Evolutionary conservation across 1,140 invertebrate genomes (phyloP), one percentile per base, ranked within the genome.

Genomic region (Orchesella cincta): DNA sequence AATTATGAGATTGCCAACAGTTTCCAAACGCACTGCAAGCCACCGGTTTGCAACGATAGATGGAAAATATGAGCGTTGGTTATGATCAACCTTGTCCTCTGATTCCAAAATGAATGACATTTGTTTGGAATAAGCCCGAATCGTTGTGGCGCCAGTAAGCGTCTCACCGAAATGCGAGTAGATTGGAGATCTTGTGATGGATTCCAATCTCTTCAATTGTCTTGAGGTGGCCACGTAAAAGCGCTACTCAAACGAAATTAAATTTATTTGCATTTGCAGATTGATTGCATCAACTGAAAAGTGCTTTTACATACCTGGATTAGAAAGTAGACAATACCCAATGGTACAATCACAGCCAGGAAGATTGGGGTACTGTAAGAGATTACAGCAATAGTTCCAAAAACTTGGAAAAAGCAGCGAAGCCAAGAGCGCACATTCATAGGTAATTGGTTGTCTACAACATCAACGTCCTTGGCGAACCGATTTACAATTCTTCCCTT

Each of bases 401-500:
- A n/a, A 12, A 89, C 88, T 82, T 83, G 70, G 74, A 76, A 75
- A 78, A 70, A 57, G 31, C 46, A 74, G 5, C 31, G 16, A 52
- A 74, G 29, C 39, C 73, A 75, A 46, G 33, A 35, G 20, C 54
- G 54, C 82, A 93, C 84, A 79, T 89, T 90, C 87, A 89, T 88
- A 67, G 92, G 91, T 84, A 93, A 87, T 83, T 90, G 90, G 81
- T 82, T 81, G 83, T 85, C 90, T 89, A 92, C 79, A 80, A 89
- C 89, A 85, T 94, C 92, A 80, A 94, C 88, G 87, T 94, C 94
- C 86, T 93, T 93, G 85, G 90, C 90, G 87, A 96, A 95, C 83
- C 93, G 89, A 87, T 94, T 95, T 82, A 95, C 87, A 83, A 95
- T 90, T 83, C 94, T 89, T 83, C 94, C 94, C 77, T 81, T 81